Base-by-base conservation (phyloP, 2,113 vertebrate species). In the Spizaetus ornatus region DNA sequence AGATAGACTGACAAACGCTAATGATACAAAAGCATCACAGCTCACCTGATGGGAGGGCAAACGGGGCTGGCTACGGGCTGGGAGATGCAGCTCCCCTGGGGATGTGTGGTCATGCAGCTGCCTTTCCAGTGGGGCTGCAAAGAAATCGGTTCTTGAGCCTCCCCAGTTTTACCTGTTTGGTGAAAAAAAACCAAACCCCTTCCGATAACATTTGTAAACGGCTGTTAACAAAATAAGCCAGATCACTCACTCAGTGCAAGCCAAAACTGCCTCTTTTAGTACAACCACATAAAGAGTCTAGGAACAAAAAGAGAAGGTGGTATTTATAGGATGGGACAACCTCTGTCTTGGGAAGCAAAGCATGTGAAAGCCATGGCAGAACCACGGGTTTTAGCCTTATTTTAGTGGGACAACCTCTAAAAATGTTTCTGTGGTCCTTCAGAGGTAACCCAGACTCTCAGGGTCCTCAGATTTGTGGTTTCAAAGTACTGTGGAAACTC, bases 181-280 rank as follows among this genome's bases (percentile, higher is more conserved):
- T 48, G 66, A 53, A 43, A 71, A 80, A 80, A 48, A 48, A 40
- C 27, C 1, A 31, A 77, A 67, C 16, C 6, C 26, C 31, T 82
- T 47, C 42, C 0, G 0, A 36, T 40, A 71, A 18, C 4, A 6
- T 53, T 80, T 85, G 70, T 40, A 61, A 74, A 48, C 1, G 7
- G n/a, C 47, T 72, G 34, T 43, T 85, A 38, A 38, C 25, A 82
- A 34, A 43, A 50, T 10, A 62, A 84, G 4, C 9, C 7, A 18
- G 27, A 40, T 77, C 58, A 12, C 56, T 26, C 55, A 53, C 56
- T 29, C 59, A 50, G 40, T 40, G 52, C 22, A 56, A 85, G 53
- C 48, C 66, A 31, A 65, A 90, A 22, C 40, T n/a, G 8, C 31
- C 25, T 65, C 40, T 89, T 89, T 40, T 43, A 63, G 56, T 47